A percentile compares a stretch with the other conserved stretches of the same genome.
These are phyloP conservation scores for Poecilia latipinna DNA, from an alignment of 2,113 vertebrate genomes.

Conservation along the genomic window DNA sequence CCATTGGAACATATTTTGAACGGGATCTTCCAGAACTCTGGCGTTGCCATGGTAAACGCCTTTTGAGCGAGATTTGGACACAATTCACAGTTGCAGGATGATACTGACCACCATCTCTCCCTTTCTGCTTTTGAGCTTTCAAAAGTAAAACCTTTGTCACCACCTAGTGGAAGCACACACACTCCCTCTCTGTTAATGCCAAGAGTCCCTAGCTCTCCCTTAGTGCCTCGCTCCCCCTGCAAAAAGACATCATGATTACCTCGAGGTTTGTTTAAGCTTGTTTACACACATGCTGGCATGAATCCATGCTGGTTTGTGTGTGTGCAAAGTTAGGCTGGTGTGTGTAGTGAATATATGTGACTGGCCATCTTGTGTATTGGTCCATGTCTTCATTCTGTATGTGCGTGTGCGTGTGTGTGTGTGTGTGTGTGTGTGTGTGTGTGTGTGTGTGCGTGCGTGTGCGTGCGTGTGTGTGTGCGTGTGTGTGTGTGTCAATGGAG, in stretches of 20 bases:
- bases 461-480: constrained; percentile 3
- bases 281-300: constrained; percentile 29
- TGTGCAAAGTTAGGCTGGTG: background rate
- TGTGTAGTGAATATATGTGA: background rate
- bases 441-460: constrained; percentile 22
- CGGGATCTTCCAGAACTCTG: no score
- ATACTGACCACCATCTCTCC: background rate
- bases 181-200: constrained; percentile 61
- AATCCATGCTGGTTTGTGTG: background rate
- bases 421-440: constrained; percentile 17
- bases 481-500: constrained; percentile 26
- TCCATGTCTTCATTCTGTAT: constrained; percentile 1
- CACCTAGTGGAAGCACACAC: constrained; percentile 48
- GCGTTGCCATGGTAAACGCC: no score
- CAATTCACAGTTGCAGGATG: background rate
- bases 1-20: no score
- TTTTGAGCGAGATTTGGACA: background rate
- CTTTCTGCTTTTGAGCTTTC: background rate
- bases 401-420: constrained; percentile 1
- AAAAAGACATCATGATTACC: constrained; percentile 59
- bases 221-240: constrained; percentile 75
- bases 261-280: constrained; percentile 18
- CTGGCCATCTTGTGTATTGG: constrained; percentile 25
- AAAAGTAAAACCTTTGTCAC: constrained; percentile 29
- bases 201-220: constrained; percentile 67